Conservation (phyloP, 2,797 vertebrate species). For the Hephaestus fuliginosus region DNA sequence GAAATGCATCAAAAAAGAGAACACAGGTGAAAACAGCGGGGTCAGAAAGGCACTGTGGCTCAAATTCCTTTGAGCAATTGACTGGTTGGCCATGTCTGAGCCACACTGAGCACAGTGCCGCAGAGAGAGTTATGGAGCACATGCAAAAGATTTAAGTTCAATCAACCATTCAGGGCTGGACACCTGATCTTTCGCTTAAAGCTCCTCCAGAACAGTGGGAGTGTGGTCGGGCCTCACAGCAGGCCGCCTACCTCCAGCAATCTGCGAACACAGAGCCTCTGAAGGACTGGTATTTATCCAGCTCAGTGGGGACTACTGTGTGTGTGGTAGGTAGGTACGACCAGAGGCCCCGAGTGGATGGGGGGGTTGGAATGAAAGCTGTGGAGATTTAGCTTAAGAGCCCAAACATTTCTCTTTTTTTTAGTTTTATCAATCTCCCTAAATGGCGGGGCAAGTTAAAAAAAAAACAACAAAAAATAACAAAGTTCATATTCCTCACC, state of each 20-base stretch:
- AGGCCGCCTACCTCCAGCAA: conserved; percentile 71
- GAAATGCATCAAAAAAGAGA: conserved; percentile 25
- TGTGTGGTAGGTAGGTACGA: conserved; percentile 72
- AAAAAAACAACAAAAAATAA: background rate
- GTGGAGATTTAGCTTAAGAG: conserved; percentile 26
- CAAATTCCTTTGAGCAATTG: conserved; percentile 59
- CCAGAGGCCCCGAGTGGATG: conserved; percentile 54
- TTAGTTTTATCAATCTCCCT: background rate
- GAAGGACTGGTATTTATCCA: conserved; percentile 78
- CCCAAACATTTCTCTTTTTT: conserved; percentile 26
- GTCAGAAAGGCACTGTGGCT: conserved; percentile 32
- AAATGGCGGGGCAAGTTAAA: background rate
- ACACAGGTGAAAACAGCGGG: conserved; percentile 47
- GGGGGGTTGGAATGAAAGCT: conserved; percentile 48
- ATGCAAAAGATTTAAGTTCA: conserved; percentile 85
- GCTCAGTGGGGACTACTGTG: conserved; percentile 74
- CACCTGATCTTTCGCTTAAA: conserved; percentile 85
- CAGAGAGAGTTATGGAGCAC: conserved; percentile 66
- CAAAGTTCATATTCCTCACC: background rate
- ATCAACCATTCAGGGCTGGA: conserved; percentile 79
- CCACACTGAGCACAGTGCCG: conserved; percentile 35
- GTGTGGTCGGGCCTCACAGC: conserved; percentile 78
- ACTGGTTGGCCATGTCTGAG: conserved; percentile 43
- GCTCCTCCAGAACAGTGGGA: conserved; percentile 78
- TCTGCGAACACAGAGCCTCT: conserved; percentile 76